Conservation (phyloP, 2,888 invertebrate genomes). For the Cryptocephalus primarius region DNA sequence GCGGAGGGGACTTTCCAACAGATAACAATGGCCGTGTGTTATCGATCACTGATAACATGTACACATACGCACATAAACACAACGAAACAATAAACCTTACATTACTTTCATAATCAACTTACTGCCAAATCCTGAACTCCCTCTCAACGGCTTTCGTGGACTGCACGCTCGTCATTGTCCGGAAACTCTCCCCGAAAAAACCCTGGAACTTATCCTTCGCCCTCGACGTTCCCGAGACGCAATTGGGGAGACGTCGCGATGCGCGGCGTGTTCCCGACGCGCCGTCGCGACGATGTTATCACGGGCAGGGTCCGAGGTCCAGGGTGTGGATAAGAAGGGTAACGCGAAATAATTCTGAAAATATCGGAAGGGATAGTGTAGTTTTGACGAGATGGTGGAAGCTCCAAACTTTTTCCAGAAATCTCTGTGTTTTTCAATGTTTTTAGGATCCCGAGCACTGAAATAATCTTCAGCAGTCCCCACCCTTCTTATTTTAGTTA, state of each 20-base stretch:
- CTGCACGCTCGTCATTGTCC: conserved; percentile 23
- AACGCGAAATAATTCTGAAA: too few relatives aligned
- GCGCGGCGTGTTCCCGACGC: background rate
- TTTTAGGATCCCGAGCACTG: too few relatives aligned
- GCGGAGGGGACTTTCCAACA: background rate
- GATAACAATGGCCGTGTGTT: conserved; percentile 7
- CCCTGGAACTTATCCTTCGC: background rate
- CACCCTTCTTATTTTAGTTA: too few relatives aligned
- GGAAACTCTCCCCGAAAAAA: background rate
- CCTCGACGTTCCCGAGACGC: background rate
- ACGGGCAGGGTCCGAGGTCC: too few relatives aligned
- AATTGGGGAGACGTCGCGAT: background rate
- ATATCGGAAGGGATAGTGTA: too few relatives aligned
- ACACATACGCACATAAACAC: background rate
- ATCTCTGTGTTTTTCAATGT: too few relatives aligned
- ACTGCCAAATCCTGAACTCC: conserved; percentile 21
- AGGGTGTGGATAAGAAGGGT: too few relatives aligned
- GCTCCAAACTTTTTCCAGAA: too few relatives aligned
- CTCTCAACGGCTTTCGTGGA: conserved; percentile 18
- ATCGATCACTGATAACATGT: background rate
- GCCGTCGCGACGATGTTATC: background rate
- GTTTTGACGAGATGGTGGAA: too few relatives aligned
- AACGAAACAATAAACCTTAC: background rate
- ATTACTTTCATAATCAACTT: conserved; percentile 1
- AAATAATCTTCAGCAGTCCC: too few relatives aligned